phyloP scores from a whole-genome alignment of 2,797 vertebrate species.

The Emys orbicularis region DNA sequence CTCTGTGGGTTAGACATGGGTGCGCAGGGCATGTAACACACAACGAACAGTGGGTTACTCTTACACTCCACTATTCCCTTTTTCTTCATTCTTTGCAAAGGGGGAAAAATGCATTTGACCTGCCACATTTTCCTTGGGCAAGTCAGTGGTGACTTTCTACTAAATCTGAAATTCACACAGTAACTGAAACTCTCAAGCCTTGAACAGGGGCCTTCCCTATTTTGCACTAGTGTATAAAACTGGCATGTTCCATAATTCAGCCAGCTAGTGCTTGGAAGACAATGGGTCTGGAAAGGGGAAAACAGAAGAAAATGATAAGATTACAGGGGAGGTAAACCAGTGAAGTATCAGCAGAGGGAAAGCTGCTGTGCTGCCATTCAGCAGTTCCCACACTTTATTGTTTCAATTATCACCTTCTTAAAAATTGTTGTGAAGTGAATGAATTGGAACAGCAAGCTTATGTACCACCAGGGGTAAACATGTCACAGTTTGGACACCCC shows the following conservation, averaged over 20 bases:
- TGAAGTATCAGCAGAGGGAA: neutral
- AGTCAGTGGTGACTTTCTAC: neutral
- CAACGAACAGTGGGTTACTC: no score
- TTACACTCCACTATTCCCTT: neutral
- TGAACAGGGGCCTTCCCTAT: neutral
- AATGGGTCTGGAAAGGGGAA: neutral
- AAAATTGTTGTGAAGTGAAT: neutral
- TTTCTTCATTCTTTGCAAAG: accelerated
- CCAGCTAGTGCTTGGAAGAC: neutral
- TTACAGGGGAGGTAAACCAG: neutral
- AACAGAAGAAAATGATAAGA: accelerated
- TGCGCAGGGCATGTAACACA: no score
- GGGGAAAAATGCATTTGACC: neutral
- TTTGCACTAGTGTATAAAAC: neutral
- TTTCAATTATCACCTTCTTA: neutral
- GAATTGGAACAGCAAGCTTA: no score
- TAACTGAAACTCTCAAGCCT: neutral
- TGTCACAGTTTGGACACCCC: no score
- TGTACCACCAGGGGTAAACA: no score
- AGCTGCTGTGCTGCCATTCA: neutral
- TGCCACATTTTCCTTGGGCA: neutral
- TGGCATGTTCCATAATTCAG: neutral
- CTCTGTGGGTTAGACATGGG: no score
- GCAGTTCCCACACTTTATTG: neutral
- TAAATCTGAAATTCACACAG: accelerated